These are phyloP conservation scores for Scaeva pyrastri DNA, from an alignment of 2,888 invertebrate genomes.

Conservation along the genomic window DNA sequence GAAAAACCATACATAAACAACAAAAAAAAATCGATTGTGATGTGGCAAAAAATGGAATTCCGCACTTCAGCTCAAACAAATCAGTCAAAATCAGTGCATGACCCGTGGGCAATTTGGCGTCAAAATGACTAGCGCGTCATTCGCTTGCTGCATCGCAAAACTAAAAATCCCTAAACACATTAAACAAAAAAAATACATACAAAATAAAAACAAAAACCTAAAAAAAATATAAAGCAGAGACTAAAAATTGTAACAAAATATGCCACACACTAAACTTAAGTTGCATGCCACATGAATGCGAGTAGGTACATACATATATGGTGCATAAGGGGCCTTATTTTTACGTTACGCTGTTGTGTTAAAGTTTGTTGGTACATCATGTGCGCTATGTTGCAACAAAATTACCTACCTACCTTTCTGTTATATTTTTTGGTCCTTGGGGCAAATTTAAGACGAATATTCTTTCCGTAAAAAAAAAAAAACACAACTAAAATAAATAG, in stretches of 20 bases:
- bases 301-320: neutral
- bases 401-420: constrained; percentile 41
- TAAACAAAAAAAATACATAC: constrained; percentile 32
- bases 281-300: constrained; percentile 15
- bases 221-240: constrained; percentile 18
- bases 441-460: constrained; percentile 69
- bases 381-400: constrained; percentile 66
- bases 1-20: too few relatives aligned
- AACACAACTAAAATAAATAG: constrained; percentile 11
- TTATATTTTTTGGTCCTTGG: constrained; percentile 53
- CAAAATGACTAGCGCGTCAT: constrained; percentile 54
- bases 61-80: constrained; percentile 61
- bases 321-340: neutral
- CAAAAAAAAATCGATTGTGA: constrained; percentile 60
- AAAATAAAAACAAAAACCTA: neutral
- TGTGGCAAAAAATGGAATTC: constrained; percentile 51
- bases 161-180: constrained; percentile 69
- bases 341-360: neutral
- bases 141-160: constrained; percentile 27
- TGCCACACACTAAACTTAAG: constrained; percentile 15
- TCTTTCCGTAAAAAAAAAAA: constrained; percentile 47
- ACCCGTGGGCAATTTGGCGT: constrained; percentile 68
- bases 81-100: constrained; percentile 74
- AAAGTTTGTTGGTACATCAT: constrained; percentile 16
- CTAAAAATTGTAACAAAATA: constrained; percentile 42